phyloP scores from a whole-genome alignment of 2,888 invertebrate species.

The Smittia aterrima region DNA sequence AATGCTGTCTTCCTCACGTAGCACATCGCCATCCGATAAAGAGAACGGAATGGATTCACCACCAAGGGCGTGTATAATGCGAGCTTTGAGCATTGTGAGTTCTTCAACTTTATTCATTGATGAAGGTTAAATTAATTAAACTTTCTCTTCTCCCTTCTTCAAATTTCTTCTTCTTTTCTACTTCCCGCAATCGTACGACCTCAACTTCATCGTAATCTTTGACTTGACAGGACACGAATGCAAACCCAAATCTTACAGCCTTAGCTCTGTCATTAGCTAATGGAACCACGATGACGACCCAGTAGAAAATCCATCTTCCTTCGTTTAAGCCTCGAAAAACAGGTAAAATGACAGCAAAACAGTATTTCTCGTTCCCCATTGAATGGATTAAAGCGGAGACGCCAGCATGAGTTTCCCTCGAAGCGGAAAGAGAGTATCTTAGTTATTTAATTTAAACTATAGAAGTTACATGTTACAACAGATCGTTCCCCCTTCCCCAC shows the following conservation, averaged over 20 bases:
- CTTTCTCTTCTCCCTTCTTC: background rate
- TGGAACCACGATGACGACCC: constrained; percentile 34
- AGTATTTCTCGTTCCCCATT: constrained; percentile 27
- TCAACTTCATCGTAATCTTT: background rate
- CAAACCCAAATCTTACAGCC: constrained; percentile 36
- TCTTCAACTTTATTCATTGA: constrained; percentile 1
- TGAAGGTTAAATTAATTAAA: constrained; percentile 34
- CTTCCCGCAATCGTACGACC: background rate
- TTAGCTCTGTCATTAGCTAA: constrained; percentile 39
- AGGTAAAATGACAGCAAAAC: constrained; percentile 36
- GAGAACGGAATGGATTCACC: constrained; percentile 42
- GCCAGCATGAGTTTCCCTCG: background rate
- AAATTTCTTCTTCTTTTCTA: background rate
- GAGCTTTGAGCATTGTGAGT: constrained; percentile 55
- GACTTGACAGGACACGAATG: constrained; percentile 26
- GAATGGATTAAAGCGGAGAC: background rate
- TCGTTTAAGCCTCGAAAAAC: background rate
- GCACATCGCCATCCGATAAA: constrained; percentile 51
- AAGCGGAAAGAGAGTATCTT: background rate
- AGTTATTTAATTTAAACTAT: background rate
- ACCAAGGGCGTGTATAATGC: constrained; percentile 50
- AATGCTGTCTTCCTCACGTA: constrained; percentile 47
- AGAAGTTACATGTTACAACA: background rate
- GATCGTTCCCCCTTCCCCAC: too few species aligned
- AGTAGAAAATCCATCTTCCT: constrained; percentile 23